Base-by-base conservation (phyloP, 1,140 invertebrate genomes). In the Cheumatopsyche charites region DNA sequence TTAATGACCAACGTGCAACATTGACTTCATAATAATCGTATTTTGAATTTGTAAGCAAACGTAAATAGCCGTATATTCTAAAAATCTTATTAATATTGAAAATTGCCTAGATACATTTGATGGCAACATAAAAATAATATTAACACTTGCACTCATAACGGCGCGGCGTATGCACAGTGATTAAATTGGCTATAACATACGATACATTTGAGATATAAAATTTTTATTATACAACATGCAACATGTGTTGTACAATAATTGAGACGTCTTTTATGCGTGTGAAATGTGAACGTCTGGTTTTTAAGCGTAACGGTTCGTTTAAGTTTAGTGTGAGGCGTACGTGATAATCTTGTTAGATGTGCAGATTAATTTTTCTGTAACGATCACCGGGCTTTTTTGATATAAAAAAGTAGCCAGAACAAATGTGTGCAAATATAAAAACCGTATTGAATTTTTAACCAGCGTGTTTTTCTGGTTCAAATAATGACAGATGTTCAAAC, bases 331-430 rank as follows among this genome's bases (percentile, higher is more conserved):
- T 15, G 15, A 4, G 36, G 4, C 7, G 55, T 61, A 70, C 67
- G 67, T 70, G 67, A 43, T 62, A 70, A 70, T 70, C 67, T 61
- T 36, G 29, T 70, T 70, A 41, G 67, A 26, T 19, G 15, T 52
- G 67, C 9, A 36, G 67, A 70, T 70, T 70, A 70, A 36, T 26
- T 61, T 42, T 15, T 63, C 13, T 63, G 62, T 63, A 63, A 63
- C 62, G 62, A 41, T 41, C 36, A 7, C 23, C 23, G 3, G 29
- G 58, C 23, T 62, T 62, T 62, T 62, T n/a, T 36, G 9, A 36
- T 36, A 4, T 9, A 36, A 36, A 36, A 36, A 36, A 36, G 29
- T 9, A 36, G 9, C 29, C 29, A 36, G 29, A 36, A 36, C 29
- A 36, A 36, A 36, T 36, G 29, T 36, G 29, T 36, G 29, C 29